Base-by-base conservation (phyloP, 2,113 vertebrate genomes). In the Salvelinus alpinus region DNA sequence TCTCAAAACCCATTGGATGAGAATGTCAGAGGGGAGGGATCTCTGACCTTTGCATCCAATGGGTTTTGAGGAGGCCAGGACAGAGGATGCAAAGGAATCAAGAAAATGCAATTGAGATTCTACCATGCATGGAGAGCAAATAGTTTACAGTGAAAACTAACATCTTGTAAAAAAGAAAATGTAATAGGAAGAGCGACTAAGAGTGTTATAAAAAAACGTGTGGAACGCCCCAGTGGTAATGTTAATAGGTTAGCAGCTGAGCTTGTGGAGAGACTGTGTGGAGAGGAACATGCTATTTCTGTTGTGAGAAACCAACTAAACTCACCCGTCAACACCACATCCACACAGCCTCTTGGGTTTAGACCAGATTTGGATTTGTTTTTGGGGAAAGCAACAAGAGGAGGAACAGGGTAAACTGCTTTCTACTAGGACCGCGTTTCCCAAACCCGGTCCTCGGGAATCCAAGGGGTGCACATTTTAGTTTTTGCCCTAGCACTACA, bases 291-390 rank as follows among this genome's bases (percentile, higher is more conserved):
- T 25, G 48, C 78, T 77, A 68, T 84, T 87, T 87, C 70, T 76
- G 78, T 81, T 83, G 51, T 69, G 20, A 59, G 57, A 81, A 81
- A 86, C 75, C 74, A 44, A 2, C 38, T 22, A 48, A 72, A 13
- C 82, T 62, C 51, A 20, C n/a, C 44, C 14, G 2, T 62, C n/a
- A 22, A n/a, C 16, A 31, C 75, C 84, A 64, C 87, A 78, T 84
- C 79, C 84, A 73, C 85, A 82, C 80, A 29, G 85, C 81, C 78
- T 24, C 82, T 85, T 78, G 76, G 59, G 80, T 78, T 64, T 62
- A 57, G 75, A 79, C 88, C 87, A 88, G 83, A 89, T 79, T 82
- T 85, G 85, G 86, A 88, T 60, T 38, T 72, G 80, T 79, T 70
- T 86, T 81, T 86, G 1, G 73, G 57, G 80, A 79, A 60, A 77